These are phyloP conservation scores for Chaetodon trifascialis DNA, from an alignment of 2,113 vertebrate genomes.

Conservation along the genomic window DNA sequence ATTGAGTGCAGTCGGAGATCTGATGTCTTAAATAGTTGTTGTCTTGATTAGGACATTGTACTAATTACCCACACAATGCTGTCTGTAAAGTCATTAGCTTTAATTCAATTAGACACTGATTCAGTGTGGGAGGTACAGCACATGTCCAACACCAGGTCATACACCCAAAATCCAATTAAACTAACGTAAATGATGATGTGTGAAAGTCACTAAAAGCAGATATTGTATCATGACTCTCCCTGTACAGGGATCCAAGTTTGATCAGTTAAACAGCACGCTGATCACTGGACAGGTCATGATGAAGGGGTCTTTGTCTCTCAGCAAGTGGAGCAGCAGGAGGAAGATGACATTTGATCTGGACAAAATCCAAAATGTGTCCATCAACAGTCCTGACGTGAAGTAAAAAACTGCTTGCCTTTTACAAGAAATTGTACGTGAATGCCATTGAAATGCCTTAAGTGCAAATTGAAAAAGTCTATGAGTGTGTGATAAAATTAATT, in stretches of 20 bases:
- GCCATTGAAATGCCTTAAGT: conserved; percentile 12
- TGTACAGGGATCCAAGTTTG: background rate
- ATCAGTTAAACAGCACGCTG: background rate
- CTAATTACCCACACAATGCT: conserved; percentile 74
- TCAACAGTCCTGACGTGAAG: conserved; percentile 16
- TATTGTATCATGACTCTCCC: background rate
- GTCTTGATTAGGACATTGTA: conserved; percentile 55
- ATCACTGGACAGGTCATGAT: background rate
- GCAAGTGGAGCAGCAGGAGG: conserved; percentile 5
- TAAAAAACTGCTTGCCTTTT: background rate
- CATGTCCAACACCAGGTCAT: background rate
- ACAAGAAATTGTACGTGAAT: background rate
- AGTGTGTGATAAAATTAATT: background rate
- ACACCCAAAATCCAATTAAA: background rate
- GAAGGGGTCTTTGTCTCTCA: background rate
- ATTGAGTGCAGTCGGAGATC: conserved; percentile 29
- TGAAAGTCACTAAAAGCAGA: background rate
- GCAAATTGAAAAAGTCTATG: conserved; percentile 2
- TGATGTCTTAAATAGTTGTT: conserved; percentile 46
- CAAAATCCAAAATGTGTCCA: conserved; percentile 2
- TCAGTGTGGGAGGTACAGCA: conserved; percentile 30
- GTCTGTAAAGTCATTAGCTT: conserved; percentile 76
- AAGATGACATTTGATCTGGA: conserved; percentile 5
- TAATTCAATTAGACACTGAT: conserved; percentile 76
- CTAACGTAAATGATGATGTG: background rate